Evolutionary conservation across 2,888 invertebrate species (phyloP).

Genomic region (Amphimallon solstitiale): DNA sequence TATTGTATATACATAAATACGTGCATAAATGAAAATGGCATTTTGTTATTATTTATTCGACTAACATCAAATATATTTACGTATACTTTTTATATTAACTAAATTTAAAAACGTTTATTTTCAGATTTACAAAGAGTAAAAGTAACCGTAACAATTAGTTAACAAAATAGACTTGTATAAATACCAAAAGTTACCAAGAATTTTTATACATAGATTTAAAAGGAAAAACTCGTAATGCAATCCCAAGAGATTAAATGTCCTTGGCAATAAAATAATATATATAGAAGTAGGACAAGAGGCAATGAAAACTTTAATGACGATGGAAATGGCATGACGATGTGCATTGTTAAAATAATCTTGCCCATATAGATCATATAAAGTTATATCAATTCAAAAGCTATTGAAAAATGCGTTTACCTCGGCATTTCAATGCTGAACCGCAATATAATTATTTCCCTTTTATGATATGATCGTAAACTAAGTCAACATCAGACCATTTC

Average conservation of each 20-base stretch:
- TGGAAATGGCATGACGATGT: constrained; percentile 18
- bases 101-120: no score
- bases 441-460: constrained; percentile 45
- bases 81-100: no score
- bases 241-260: constrained; percentile 9
- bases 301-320: constrained; percentile 29
- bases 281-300: constrained; percentile 24
- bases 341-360: constrained; percentile 35
- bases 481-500: constrained; percentile 44
- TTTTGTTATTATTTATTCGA: no score
- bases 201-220: constrained; percentile 13
- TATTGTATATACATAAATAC: no score
- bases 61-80: no score
- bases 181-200: neutral
- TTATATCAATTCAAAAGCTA: constrained; percentile 37
- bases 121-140: no score
- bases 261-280: constrained; percentile 30
- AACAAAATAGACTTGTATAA: neutral
- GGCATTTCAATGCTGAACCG: constrained; percentile 44
- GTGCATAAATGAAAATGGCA: no score
- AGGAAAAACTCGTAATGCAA: neutral
- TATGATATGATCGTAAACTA: constrained; percentile 43
- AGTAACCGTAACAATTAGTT: neutral
- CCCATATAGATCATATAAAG: constrained; percentile 35
- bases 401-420: constrained; percentile 38